Percentiles rank a stretch among this genome's conserved stretches.
phyloP scores from a whole-genome alignment of 2,113 vertebrate genomes.

The Laterallus jamaicensis region DNA sequence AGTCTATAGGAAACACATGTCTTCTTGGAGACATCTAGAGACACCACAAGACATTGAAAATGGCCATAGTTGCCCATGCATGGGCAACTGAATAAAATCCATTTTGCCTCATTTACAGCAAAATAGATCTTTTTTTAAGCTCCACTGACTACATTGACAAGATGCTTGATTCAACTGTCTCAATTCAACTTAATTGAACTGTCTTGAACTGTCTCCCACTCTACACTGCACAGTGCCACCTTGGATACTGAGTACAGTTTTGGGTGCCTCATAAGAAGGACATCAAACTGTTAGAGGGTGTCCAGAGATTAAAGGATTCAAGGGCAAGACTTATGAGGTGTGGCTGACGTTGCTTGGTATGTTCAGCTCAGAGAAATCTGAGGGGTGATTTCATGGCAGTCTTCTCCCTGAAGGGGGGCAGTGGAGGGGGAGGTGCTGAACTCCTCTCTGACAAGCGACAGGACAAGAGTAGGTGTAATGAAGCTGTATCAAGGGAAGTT shows the following conservation, averaged over 20 bases:
- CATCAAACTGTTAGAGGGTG: too few relatives aligned
- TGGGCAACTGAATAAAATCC: background rate
- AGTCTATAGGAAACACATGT: background rate
- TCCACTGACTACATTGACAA: background rate
- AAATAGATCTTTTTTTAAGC: background rate
- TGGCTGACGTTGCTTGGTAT: too few relatives aligned
- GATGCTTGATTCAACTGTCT: background rate
- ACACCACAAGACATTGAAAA: background rate
- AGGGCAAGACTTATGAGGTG: too few relatives aligned
- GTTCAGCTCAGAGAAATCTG: too few relatives aligned
- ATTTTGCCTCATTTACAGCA: background rate
- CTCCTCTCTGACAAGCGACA: background rate
- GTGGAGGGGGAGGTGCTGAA: background rate
- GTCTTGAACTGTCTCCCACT: background rate
- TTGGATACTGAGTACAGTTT: too few relatives aligned
- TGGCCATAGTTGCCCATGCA: background rate
- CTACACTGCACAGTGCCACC: accelerated
- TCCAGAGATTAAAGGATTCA: too few relatives aligned
- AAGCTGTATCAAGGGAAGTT: background rate
- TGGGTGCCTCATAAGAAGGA: too few relatives aligned
- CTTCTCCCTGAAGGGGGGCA: background rate
- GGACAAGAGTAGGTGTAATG: background rate
- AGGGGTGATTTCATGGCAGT: background rate
- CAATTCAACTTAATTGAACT: background rate
- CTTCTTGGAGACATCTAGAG: background rate